These are phyloP conservation scores for Chloroceryle inda DNA, from an alignment of 2,797 vertebrate species.

Conservation along the genomic window DNA sequence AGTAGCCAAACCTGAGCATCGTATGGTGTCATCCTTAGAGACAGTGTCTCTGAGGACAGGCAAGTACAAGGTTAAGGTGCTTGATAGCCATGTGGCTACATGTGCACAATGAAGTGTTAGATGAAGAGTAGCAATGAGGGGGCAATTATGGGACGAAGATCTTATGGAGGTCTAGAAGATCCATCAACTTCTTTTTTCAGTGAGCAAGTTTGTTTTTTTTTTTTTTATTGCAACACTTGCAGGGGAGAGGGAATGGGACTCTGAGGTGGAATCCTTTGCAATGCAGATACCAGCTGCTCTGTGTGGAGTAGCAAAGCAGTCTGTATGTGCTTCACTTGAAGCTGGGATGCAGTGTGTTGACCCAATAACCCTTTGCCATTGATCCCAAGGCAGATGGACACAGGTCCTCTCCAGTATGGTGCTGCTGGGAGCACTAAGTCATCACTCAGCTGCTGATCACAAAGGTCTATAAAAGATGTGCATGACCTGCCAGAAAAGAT, in stretches of 20 bases:
- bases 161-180: neutral
- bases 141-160: neutral
- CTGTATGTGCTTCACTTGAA: neutral
- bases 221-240: neutral
- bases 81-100: neutral
- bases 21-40: neutral
- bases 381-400: neutral
- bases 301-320: neutral
- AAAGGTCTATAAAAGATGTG: neutral
- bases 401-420: rapidly evolving
- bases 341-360: rapidly evolving
- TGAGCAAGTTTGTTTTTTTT: no score
- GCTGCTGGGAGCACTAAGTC: neutral
- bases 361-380: neutral
- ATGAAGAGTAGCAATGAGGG: neutral
- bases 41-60: neutral
- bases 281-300: neutral
- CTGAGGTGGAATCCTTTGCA: neutral
- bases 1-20: neutral
- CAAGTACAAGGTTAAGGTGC: neutral
- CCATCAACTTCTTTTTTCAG: neutral
- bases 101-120: neutral
- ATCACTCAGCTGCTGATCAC: neutral
- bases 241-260: rapidly evolving
- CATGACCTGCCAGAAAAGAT: neutral